A percentile compares a stretch with the other conserved stretches of the same genome.
Evolutionary conservation across 2,797 vertebrate genomes (phyloP).

Genomic region (Telmatherina bonti): DNA sequence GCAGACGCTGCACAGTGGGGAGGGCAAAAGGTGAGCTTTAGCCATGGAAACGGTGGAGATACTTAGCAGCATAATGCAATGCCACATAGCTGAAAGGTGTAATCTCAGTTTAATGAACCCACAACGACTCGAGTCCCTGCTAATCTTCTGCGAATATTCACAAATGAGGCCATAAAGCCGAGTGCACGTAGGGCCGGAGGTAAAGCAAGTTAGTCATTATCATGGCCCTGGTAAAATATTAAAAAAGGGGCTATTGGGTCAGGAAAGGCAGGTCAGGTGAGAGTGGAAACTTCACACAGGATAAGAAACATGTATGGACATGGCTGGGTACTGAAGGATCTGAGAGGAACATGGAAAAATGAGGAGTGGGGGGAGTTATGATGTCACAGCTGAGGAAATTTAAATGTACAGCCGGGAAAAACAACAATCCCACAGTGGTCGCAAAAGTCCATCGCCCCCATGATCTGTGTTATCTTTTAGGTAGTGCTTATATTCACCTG

Average conservation of each 20-base stretch:
- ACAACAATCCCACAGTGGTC: conserved; percentile 16
- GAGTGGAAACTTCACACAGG: conserved; percentile 77
- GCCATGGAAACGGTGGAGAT: conserved; percentile 33
- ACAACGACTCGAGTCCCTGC: conserved; percentile 29
- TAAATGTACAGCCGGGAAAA: conserved; percentile 24
- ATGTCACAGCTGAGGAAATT: conserved; percentile 11
- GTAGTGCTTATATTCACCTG: neutral
- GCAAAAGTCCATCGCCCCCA: conserved; percentile 1
- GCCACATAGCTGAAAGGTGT: conserved; percentile 32
- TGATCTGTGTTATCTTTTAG: conserved; percentile 12
- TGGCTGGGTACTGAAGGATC: conserved; percentile 14
- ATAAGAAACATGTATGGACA: conserved; percentile 25
- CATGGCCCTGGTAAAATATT: conserved; percentile 72
- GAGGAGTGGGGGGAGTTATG: neutral
- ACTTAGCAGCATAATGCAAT: conserved; percentile 44
- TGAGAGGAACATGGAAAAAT: neutral
- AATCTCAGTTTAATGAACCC: conserved; percentile 65
- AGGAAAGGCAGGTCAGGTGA: conserved; percentile 25
- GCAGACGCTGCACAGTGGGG: conserved; percentile 23
- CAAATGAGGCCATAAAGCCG: conserved; percentile 68
- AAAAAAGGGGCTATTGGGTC: conserved; percentile 48
- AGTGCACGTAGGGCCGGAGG: conserved; percentile 21
- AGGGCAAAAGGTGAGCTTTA: conserved; percentile 22
- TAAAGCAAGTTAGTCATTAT: conserved; percentile 75
- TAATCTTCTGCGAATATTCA: conserved; percentile 65